Conservation (phyloP, 2,888 invertebrate species). For the Chesias legatella region DNA sequence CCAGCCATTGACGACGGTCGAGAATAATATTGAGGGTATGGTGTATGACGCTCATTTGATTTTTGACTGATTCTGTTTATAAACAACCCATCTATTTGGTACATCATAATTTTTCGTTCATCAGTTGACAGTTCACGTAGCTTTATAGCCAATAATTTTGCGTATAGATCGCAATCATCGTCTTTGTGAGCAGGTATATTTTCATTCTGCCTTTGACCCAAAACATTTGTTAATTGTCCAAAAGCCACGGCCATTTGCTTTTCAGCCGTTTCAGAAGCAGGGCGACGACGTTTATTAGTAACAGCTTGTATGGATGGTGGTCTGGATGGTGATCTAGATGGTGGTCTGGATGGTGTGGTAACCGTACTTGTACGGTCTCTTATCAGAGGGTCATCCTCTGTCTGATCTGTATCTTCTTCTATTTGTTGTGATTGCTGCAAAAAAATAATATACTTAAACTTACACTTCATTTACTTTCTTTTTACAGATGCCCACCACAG, state of each 20-base stretch:
- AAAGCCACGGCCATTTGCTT: slow-evolving; percentile 7
- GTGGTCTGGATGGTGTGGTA: no score
- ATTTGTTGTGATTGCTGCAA: no score
- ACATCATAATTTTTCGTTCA: slow-evolving; percentile 19
- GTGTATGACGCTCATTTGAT: not conserved
- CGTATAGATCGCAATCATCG: slow-evolving; percentile 13
- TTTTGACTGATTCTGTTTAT: slow-evolving; percentile 1
- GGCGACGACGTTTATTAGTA: slow-evolving; percentile 8
- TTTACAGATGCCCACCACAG: no score
- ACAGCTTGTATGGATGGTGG: no score
- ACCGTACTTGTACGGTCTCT: no score
- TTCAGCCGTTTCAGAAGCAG: slow-evolving; percentile 4
- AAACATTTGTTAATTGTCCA: slow-evolving; percentile 10
- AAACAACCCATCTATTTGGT: slow-evolving; percentile 4
- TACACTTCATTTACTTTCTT: no score
- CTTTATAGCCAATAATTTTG: slow-evolving; percentile 25
- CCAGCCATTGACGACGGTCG: not conserved
- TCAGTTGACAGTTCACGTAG: slow-evolving; percentile 23
- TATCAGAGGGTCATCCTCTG: no score
- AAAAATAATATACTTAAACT: no score
- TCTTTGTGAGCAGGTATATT: not conserved
- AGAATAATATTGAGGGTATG: slow-evolving; percentile 1
- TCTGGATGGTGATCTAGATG: no score
- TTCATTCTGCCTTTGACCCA: slow-evolving; percentile 1
- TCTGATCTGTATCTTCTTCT: no score